Evolutionary conservation across 2,113 vertebrate genomes (phyloP), one percentile per base, ranked within the genome.

Genomic region (Gobio gobio): DNA sequence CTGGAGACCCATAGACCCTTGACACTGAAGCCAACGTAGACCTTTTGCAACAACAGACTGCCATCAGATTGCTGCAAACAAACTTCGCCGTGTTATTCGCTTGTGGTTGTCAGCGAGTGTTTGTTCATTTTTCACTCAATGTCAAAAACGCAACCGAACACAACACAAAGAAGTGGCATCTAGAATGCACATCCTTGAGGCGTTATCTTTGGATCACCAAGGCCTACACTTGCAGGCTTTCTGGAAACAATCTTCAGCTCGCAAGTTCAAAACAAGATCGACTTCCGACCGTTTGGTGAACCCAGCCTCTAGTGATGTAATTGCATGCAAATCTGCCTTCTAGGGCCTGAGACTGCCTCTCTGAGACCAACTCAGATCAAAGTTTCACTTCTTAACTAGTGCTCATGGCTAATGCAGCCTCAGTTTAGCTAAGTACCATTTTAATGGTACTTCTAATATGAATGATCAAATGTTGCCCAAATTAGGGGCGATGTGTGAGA

Each of bases 251-350:
- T 36, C 61, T 58, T 84, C 26, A 22, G 18, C 47, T 72, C 18
- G 8, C 72, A 75, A 64, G 18, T 78, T 74, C 26, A 77, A 64
- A 85, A 40, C 43, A n/a, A 66, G 22, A 56, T 10, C 73, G 54
- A 14, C 64, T 78, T 82, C 2, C 40, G 45, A 73, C 72, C 49
- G 86, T 73, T 26, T 81, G 40, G 29, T 85, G 83, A 74, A 64
- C 64, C 81, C 33, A 83, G 14, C 64, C 83, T 74, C 82, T 83
- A 63, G 49, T 68, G 59, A 87, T 86, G 85, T 68, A 83, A 84
- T 86, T 77, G 58, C 45, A 83, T 83, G 84, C 59, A 89, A 85
- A 63, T 47, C 70, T 76, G 68, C 68, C 83, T 87, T 76, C 51
- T 26, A 78, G 63, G 43, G 43, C 13, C 40, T 40, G 63, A 78